A percentile compares a stretch with the other conserved stretches of the same genome.
phyloP scores from a whole-genome alignment of 2,797 vertebrate species.

The Atherinosoma microstoma region DNA sequence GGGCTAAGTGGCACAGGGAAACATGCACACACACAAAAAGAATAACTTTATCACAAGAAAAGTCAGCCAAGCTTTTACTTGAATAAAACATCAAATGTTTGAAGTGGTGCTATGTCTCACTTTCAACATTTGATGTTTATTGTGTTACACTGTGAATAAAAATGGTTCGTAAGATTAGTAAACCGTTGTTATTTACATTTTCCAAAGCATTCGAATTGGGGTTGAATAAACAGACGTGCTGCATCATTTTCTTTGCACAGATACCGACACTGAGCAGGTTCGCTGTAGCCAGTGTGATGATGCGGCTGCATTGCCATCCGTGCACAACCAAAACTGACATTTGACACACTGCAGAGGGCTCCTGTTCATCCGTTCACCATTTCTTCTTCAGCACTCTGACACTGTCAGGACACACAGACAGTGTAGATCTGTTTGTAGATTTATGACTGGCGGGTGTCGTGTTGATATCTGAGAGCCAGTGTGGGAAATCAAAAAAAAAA shows the following conservation, averaged over 20 bases:
- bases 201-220: too few relatives aligned
- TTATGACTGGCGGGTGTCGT: not conserved
- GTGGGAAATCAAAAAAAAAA: too few relatives aligned
- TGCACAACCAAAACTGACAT: conserved; percentile 17
- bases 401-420: conserved; percentile 1
- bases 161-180: too few relatives aligned
- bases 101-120: too few relatives aligned
- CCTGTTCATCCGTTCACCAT: conserved; percentile 14
- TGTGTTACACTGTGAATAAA: too few relatives aligned
- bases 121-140: too few relatives aligned
- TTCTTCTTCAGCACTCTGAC: not conserved
- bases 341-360: not conserved
- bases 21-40: too few relatives aligned
- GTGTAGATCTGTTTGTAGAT: conserved; percentile 1
- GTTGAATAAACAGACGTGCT: not conserved
- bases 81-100: too few relatives aligned
- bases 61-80: too few relatives aligned
- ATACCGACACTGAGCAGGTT: conserved; percentile 9
- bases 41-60: too few relatives aligned
- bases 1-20: too few relatives aligned
- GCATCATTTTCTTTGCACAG: not conserved
- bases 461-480: conserved; percentile 5
- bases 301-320: conserved; percentile 2
- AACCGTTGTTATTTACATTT: too few relatives aligned
- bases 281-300: not conserved